phyloP scores from a whole-genome alignment of 2,888 invertebrate species.

The Muscina levida region DNA sequence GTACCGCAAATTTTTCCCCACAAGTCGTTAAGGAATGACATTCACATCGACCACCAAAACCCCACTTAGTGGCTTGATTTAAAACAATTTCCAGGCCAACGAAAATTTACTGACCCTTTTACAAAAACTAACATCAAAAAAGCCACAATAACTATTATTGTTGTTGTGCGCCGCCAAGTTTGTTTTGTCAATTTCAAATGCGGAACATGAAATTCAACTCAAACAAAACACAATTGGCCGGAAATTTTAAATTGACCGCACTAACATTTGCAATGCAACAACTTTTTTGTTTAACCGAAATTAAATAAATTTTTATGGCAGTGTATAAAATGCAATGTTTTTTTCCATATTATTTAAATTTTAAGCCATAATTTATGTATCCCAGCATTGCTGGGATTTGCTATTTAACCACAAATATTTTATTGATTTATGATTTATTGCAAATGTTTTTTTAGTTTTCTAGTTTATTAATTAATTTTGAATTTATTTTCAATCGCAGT shows the following conservation, averaged over 20 bases:
- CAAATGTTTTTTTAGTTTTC: no score
- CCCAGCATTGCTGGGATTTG: no score
- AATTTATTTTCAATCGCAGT: neutral
- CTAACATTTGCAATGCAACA: slow-evolving; percentile 23
- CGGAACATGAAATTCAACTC: slow-evolving; percentile 5
- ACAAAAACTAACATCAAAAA: neutral
- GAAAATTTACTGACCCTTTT: slow-evolving; percentile 57
- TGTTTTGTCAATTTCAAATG: neutral
- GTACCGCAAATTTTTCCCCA: no score
- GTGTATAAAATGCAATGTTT: no score
- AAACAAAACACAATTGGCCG: slow-evolving; percentile 1
- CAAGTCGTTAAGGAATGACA: no score
- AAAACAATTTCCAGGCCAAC: slow-evolving; percentile 32
- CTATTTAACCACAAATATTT: no score
- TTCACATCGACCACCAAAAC: neutral
- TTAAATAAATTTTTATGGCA: no score
- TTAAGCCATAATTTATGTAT: no score
- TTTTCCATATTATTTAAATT: no score
- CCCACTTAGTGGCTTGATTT: slow-evolving; percentile 49
- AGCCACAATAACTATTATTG: neutral
- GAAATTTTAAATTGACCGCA: slow-evolving; percentile 59
- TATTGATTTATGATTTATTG: no score
- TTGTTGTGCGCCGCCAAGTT: neutral
- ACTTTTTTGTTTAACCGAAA: no score
- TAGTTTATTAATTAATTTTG: neutral